Percentiles rank a stretch among this genome's conserved stretches.
Evolutionary conservation across 2,888 invertebrate species (phyloP).

Genomic region (Phorcus lineatus): DNA sequence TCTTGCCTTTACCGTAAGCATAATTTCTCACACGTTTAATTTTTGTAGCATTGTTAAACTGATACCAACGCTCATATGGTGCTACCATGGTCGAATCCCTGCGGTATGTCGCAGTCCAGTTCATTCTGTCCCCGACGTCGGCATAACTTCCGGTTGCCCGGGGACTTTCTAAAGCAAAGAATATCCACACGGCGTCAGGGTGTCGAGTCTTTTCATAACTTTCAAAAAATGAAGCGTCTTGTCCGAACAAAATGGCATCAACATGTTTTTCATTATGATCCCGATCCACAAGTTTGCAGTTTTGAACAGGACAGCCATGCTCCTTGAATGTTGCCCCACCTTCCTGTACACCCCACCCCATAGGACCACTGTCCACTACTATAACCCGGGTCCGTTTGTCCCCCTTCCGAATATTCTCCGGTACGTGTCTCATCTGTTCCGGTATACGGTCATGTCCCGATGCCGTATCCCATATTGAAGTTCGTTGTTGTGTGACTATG

Average conservation of each 20-base stretch:
- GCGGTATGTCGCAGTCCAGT: conserved; percentile 98
- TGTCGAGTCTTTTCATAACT: conserved; percentile 57
- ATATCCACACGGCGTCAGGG: conserved; percentile 84
- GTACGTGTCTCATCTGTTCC: conserved; percentile 56
- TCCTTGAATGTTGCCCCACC: conserved; percentile 81
- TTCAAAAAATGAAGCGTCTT: conserved; percentile 66
- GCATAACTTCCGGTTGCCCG: conserved; percentile 90
- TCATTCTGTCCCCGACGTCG: conserved; percentile 87
- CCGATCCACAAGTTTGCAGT: conserved; percentile 87
- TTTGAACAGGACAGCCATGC: conserved; percentile 89
- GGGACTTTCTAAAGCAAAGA: conserved; percentile 96
- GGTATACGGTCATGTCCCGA: conserved; percentile 58
- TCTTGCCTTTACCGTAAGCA: conserved; percentile 90
- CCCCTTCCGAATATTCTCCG: conserved; percentile 27
- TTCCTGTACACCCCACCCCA: conserved; percentile 42
- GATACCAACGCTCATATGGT: conserved; percentile 95
- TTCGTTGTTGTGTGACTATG: background rate
- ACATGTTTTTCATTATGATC: conserved; percentile 85
- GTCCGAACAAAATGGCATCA: conserved; percentile 87
- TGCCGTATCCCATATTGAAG: conserved; percentile 17
- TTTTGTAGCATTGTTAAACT: conserved; percentile 84
- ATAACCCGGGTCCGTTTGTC: conserved; percentile 43
- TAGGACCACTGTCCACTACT: conserved; percentile 46
- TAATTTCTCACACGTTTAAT: conserved; percentile 52
- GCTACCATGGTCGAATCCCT: conserved; percentile 96